These are phyloP conservation scores for Bergia puertoricense DNA, from an alignment of 92 coral and sea anemone species.

Conservation along the genomic window DNA sequence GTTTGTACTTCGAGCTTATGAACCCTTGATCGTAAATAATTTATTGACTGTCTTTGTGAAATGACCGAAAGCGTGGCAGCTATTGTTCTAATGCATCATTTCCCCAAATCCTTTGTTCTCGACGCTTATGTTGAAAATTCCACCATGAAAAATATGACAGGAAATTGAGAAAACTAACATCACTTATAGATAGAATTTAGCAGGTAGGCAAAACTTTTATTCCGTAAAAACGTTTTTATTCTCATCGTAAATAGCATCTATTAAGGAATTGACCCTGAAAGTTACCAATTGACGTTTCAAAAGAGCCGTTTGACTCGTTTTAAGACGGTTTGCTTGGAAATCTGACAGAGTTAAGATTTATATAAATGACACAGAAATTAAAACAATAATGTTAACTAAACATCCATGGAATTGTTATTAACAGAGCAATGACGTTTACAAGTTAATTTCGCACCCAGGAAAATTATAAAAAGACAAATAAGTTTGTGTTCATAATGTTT, in stretches of 20 bases:
- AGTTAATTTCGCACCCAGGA: neutral
- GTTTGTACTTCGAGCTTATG: conserved; percentile 41
- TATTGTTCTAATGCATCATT: conserved; percentile 41
- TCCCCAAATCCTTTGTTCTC: conserved; percentile 15
- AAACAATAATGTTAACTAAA: neutral
- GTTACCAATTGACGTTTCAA: neutral
- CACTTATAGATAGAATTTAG: conserved; percentile 6
- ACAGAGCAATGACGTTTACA: neutral
- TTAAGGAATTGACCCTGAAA: conserved; percentile 12
- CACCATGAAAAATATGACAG: conserved; percentile 18
- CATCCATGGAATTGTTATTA: neutral
- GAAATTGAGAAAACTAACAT: conserved; percentile 13
- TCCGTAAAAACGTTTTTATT: neutral
- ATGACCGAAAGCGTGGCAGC: conserved; percentile 36
- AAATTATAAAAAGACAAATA: neutral
- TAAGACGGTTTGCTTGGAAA: neutral
- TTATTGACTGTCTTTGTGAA: conserved; percentile 31
- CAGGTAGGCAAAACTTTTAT: conserved; percentile 21
- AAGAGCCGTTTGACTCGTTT: neutral
- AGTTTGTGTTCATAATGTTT: neutral
- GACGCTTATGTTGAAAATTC: conserved; percentile 18
- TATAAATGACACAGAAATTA: neutral
- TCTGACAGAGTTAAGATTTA: neutral
- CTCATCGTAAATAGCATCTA: too few species aligned
- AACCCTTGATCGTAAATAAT: conserved; percentile 40